These are phyloP conservation scores for Diarsia rubi DNA, from an alignment of 2,888 invertebrate genomes.

Conservation along the genomic window DNA sequence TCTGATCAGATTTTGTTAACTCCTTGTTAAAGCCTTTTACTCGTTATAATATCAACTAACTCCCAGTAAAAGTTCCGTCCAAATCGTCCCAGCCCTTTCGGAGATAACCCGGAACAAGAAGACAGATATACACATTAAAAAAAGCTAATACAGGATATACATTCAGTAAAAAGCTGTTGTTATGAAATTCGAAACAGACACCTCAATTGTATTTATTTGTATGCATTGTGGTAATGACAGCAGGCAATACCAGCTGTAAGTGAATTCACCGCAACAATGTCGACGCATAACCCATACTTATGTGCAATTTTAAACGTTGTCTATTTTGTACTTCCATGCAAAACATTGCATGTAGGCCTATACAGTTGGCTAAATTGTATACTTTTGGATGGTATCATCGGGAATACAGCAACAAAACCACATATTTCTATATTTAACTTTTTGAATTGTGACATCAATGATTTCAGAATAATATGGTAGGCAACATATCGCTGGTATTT, in stretches of 20 bases:
- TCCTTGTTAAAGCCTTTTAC: no score
- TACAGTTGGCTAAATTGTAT: conserved; percentile 16
- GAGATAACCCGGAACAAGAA: no score
- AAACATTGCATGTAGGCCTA: neutral
- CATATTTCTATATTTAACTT: neutral
- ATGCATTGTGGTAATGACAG: conserved; percentile 4
- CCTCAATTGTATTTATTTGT: neutral
- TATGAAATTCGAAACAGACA: no score
- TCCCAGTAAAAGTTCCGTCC: no score
- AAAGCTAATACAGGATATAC: no score
- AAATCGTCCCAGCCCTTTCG: no score
- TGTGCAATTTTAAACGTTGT: conserved; percentile 19
- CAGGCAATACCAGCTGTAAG: conserved; percentile 19
- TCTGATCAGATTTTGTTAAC: no score
- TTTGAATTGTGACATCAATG: neutral
- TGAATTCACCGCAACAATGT: conserved; percentile 15
- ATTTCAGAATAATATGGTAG: neutral
- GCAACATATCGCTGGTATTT: neutral
- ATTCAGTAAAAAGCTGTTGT: no score
- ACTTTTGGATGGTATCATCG: neutral
- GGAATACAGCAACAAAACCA: neutral
- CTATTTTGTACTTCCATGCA: conserved; percentile 9
- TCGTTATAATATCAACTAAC: no score
- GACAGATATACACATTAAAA: no score
- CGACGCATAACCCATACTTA: conserved; percentile 2